Base-by-base conservation (phyloP, 2,113 vertebrate genomes). In the Oenanthe oenanthe region DNA sequence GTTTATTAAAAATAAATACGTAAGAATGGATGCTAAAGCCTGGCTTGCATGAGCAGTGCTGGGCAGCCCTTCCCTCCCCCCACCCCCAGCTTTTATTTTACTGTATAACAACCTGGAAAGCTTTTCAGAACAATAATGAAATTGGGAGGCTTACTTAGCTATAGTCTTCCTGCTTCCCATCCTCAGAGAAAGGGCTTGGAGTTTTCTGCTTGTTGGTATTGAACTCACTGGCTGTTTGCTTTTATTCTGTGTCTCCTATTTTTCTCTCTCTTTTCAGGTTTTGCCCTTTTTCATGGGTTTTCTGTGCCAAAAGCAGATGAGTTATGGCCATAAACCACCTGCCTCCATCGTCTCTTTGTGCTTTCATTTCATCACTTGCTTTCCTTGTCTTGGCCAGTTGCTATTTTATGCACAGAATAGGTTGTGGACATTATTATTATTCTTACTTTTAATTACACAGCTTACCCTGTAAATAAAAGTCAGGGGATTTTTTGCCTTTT, bases 21-120 rank as follows among this genome's bases (percentile, higher is more conserved):
- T 71, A 45, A 45, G 93, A 92, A 80, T 61, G 91, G 70, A 83
- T 31, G 28, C 82, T 94, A 75, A 95, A 95, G 85, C 60, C 87
- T 84, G 89, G 32, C 81, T 96, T 8, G 18, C 31, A 2, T 60
- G 70, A 92, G 43, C 85, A 72, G 16, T 60, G 72, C 85, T 81
- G 61, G 93, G 77, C 45, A 82, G 25, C 36, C 34, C 25, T 58
- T 60, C 87, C 15, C 29, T n/a, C 42, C 10, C 13, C 26, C 40
- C 40, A 36, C 13, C 40, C 10, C 12, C 19, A 4, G 3, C 29
- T 75, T 87, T 61, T 84, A 63, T 89, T 96, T 94, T 36, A 16
- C 60, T 74, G 3, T 87, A 5, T 66, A 85, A 53, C 28, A 88
- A 24, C 86, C 80, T 62, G 54, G 76, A 92, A 89, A 61, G 76